A percentile compares a stretch with the other conserved stretches of the same genome.
Conservation (phyloP, 2,888 invertebrate species). For the Drosophila lutescens region DNA sequence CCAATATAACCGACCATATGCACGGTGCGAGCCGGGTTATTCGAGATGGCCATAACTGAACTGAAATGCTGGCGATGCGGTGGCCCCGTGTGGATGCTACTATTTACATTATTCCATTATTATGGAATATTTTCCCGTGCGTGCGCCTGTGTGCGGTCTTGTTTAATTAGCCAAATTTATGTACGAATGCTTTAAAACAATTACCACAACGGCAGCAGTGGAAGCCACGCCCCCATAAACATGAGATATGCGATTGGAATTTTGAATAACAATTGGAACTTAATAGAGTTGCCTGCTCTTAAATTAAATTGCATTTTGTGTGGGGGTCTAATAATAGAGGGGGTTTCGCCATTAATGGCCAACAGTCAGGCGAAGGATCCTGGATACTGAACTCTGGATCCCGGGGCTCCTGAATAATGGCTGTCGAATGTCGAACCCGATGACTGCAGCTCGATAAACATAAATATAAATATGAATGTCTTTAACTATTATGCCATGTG, state of each 20-base stretch:
- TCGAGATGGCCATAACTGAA: constrained; percentile 10
- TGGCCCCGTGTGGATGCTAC: constrained; percentile 43
- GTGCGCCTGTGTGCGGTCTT: constrained; percentile 62
- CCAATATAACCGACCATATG: constrained; percentile 23
- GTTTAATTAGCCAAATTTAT: constrained; percentile 76
- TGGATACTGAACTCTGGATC: not conserved
- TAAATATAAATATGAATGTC: constrained; percentile 68
- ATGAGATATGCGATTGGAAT: constrained; percentile 24
- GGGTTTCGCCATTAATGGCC: not conserved
- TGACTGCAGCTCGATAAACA: constrained; percentile 45
- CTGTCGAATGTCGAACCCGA: constrained; percentile 10
- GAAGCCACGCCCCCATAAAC: constrained; percentile 9
- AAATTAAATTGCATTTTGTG: constrained; percentile 30
- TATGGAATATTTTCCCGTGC: constrained; percentile 52
- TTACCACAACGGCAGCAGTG: constrained; percentile 46
- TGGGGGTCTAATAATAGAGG: not conserved
- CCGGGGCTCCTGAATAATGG: constrained; percentile 25
- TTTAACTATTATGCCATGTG: constrained; percentile 45
- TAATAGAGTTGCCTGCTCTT: constrained; percentile 34
- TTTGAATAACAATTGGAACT: constrained; percentile 42
- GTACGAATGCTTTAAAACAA: constrained; percentile 72
- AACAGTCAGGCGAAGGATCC: constrained; percentile 2
- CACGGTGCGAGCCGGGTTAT: constrained; percentile 1
- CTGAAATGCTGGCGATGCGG: constrained; percentile 37
- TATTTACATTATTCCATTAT: constrained; percentile 73